Percentiles rank a stretch among this genome's conserved stretches.
Evolutionary conservation across 2,113 vertebrate genomes (phyloP).

Genomic region (Aspiorhynchus laticeps): DNA sequence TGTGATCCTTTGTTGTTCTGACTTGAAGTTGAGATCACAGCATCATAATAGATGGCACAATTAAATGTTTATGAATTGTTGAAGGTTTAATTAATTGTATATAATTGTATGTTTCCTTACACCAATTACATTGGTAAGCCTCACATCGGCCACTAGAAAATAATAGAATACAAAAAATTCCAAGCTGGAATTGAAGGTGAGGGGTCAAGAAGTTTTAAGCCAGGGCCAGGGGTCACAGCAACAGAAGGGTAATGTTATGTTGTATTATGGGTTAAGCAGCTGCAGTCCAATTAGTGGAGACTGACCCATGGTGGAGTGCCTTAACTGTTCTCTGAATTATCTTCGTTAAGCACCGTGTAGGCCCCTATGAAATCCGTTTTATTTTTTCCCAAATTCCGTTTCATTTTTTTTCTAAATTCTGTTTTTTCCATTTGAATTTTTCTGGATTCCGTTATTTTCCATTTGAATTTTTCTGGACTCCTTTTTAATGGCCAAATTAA

Average conservation of each 20-base stretch:
- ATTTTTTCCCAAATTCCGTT: too few species aligned
- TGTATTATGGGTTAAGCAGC: conserved; percentile 53
- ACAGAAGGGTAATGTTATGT: conserved; percentile 40
- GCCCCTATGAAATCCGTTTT: too few species aligned
- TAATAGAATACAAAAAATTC: background rate
- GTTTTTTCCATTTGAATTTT: too few species aligned
- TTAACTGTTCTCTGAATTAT: conserved; percentile 53
- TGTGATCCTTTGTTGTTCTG: conserved; percentile 7
- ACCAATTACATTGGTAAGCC: background rate
- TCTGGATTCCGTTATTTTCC: too few species aligned
- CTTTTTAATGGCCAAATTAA: too few species aligned
- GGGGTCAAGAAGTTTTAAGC: conserved; percentile 38
- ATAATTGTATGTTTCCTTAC: background rate
- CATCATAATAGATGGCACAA: conserved; percentile 16
- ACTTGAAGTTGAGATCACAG: background rate
- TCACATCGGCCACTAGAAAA: background rate
- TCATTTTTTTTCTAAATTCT: too few species aligned
- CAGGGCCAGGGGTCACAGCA: conserved; percentile 35
- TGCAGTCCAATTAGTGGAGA: conserved; percentile 60
- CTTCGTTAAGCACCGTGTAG: conserved; percentile 31
- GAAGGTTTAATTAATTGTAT: background rate
- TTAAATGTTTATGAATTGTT: conserved; percentile 12
- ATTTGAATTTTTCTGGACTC: too few species aligned
- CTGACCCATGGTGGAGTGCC: conserved; percentile 32
- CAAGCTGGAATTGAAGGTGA: background rate